Conservation (phyloP, 37 sponge, comb jelly and placozoan genomes). For the Chondrilla cf. caribensis region DNA sequence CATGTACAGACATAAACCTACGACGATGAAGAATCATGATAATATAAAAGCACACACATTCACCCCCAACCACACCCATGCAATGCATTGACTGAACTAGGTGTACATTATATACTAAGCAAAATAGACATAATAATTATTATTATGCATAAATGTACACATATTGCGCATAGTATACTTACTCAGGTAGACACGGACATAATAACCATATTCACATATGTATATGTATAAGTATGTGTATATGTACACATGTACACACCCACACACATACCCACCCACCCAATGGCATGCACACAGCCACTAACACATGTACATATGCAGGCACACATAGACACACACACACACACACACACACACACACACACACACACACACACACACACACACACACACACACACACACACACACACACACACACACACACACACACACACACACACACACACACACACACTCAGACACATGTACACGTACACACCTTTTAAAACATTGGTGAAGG, state of each 20-base stretch:
- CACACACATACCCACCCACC: not conserved
- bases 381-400: not conserved
- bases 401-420: slow-evolving; percentile 1
- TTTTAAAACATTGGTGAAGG: not conserved
- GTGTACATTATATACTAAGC: too few relatives aligned
- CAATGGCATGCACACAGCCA: not conserved
- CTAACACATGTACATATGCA: not conserved
- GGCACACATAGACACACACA: not conserved
- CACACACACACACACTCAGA: not conserved
- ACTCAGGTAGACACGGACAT: too few relatives aligned
- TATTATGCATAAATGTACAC: too few relatives aligned
- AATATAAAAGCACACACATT: not conserved
- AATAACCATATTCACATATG: too few relatives aligned
- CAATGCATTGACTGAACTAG: not conserved
- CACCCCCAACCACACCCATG: not conserved
- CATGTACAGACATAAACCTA: not conserved
- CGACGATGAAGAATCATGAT: not conserved
- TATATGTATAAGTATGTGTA: too few relatives aligned
- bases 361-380: not conserved
- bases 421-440: slow-evolving; percentile 12
- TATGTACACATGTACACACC: not conserved
- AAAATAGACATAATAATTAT: too few relatives aligned
- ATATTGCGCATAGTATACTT: too few relatives aligned
- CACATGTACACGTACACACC: too few relatives aligned
- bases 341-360: not conserved